Conservation (phyloP, 2,888 invertebrate genomes). For the Sympetrum striolatum region DNA sequence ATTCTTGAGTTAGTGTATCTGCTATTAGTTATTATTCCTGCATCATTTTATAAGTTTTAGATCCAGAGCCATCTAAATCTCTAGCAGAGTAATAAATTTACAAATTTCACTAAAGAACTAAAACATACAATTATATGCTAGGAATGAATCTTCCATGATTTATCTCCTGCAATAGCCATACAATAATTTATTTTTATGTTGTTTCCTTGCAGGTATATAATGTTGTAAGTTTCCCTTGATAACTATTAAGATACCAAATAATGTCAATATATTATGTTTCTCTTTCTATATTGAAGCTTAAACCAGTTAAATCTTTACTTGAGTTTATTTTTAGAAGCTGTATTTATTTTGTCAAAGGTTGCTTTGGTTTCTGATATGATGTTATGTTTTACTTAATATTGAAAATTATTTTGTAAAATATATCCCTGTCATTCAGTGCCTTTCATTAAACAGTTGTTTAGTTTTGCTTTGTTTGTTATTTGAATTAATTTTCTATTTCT, state of each 20-base stretch:
- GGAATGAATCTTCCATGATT: neutral
- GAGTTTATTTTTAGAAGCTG: neutral
- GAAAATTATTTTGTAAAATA: neutral
- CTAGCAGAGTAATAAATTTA: neutral
- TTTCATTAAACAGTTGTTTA: neutral
- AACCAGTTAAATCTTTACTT: neutral
- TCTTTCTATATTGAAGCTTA: neutral
- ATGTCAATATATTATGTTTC: neutral
- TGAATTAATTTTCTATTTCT: neutral
- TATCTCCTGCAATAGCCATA: neutral
- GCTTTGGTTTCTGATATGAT: neutral
- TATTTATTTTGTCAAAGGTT: neutral
- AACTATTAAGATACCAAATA: neutral
- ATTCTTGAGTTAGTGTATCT: neutral
- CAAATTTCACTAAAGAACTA: neutral
- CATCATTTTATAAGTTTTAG: neutral
- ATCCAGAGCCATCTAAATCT: neutral
- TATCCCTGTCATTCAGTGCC: neutral
- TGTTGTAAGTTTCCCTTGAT: neutral
- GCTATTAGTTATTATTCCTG: neutral
- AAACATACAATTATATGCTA: neutral
- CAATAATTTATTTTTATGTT: neutral
- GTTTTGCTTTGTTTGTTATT: neutral
- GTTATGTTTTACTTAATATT: neutral
- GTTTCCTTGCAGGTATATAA: neutral